phyloP scores from a whole-genome alignment of 1,140 invertebrate genomes.

The Drosophila setifemur region DNA sequence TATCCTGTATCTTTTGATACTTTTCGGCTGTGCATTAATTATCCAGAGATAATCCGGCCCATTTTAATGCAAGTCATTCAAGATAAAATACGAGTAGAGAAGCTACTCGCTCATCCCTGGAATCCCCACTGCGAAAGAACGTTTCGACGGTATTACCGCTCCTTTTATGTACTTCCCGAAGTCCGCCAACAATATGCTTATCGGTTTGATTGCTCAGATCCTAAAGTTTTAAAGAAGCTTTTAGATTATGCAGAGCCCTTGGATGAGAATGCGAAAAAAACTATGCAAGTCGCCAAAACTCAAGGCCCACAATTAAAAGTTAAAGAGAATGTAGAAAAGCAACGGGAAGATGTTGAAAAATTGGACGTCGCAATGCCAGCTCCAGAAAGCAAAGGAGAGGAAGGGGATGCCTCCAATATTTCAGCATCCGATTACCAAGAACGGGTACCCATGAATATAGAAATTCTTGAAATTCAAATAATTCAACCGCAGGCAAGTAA shows the following conservation, averaged over 20 bases:
- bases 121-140: conserved; percentile 4
- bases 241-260: conserved; percentile 1
- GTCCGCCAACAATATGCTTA: conserved; percentile 2
- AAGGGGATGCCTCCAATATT: no score
- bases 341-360: background rate
- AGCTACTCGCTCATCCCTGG: background rate
- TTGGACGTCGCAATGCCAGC: background rate
- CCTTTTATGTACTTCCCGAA: conserved; percentile 28
- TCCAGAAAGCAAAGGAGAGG: background rate
- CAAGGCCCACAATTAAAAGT: no score
- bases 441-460: no score
- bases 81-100: background rate
- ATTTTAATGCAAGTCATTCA: background rate
- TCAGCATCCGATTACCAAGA: no score
- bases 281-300: background rate
- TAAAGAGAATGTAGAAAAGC: no score
- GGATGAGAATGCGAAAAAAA: background rate
- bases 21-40: conserved; percentile 32
- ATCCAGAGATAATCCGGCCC: conserved; percentile 12
- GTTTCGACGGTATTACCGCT: conserved; percentile 24
- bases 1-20: conserved; percentile 33
- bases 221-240: background rate
- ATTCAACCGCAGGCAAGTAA: no score
- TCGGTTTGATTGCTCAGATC: conserved; percentile 2
- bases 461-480: no score